These are phyloP conservation scores for Hypotaenidia okinawae DNA, from an alignment of 2,797 vertebrate species.

Conservation along the genomic window DNA sequence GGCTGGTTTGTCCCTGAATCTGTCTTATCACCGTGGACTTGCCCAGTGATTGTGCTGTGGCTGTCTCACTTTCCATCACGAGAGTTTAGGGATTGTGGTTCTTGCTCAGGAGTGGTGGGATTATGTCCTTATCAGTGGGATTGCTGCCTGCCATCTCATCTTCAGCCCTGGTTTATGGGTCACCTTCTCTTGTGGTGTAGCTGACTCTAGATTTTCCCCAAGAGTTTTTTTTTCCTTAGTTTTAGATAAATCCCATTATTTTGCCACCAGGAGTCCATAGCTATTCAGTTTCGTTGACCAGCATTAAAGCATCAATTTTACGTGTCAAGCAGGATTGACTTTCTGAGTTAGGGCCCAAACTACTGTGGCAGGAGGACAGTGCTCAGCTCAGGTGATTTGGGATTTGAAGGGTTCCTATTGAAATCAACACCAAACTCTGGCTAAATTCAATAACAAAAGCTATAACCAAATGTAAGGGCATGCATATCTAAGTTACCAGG, in stretches of 20 bases:
- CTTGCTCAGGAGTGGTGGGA: neutral
- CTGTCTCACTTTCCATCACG: neutral
- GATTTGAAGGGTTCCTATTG: neutral
- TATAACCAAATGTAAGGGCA: neutral
- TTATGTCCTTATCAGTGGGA: too few species aligned
- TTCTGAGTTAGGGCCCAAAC: neutral
- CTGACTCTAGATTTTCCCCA: neutral
- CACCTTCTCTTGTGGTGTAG: neutral
- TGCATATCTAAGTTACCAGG: neutral
- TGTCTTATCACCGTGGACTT: rapidly evolving
- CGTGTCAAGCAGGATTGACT: neutral
- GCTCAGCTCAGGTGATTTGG: neutral
- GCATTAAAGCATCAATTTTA: neutral
- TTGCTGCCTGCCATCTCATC: neutral
- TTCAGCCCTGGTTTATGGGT: neutral
- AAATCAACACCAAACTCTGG: neutral
- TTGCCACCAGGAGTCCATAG: neutral
- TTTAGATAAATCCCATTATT: neutral
- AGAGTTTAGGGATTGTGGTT: neutral
- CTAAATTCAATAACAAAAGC: neutral
- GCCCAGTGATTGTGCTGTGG: neutral
- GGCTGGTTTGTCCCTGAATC: neutral
- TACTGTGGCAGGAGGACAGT: neutral
- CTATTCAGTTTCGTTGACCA: neutral
- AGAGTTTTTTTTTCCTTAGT: neutral